Evolutionary conservation across 2,113 vertebrate genomes (phyloP), one percentile per base, ranked within the genome.

Genomic region (Leptocoma aspasia): DNA sequence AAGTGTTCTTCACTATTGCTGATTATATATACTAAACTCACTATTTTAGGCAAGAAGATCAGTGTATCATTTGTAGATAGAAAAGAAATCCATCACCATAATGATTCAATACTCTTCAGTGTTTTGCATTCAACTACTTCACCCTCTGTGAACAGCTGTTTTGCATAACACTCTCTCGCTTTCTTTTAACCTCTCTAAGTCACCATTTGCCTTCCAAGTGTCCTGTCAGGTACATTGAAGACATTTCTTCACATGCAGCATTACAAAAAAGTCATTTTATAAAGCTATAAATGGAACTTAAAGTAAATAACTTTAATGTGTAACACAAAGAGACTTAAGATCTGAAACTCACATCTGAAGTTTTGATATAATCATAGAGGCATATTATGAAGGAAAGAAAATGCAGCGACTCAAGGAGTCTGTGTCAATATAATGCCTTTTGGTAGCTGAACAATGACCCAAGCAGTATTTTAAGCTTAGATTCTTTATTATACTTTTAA

Each of bases 181-280:
- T 96, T 92, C 77, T 95, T 95, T 95, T 81, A 96, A 86, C 57
- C 54, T 89, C 84, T 96, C 57, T 94, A 52, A 93, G 33, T 52
- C 86, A 94, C 57, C 33, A 94, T 97, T 97, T 92, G 87, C 97
- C 95, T 97, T 96, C 66, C 71, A 86, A 81, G 85, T 64, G 37
- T 68, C 37, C 64, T 96, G 63, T 97, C 89, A 97, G 64, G 54
- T 80, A 89, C 60, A 45, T 17, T 82, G 59, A 54, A 90, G 50
- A 20, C 28, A 69, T 33, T 54, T 92, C 39, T 95, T 94, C 45
- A 6, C 44, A 83, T 61, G 10, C 33, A 81, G 30, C 50, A 23
- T 76, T 95, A 91, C 15, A 82, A 47, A 94, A 89, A 96, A 92
- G 33, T 68, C 45, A 85, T 57, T 94, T 44, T 69, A 60, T 42